A percentile compares a stretch with the other conserved stretches of the same genome.
Evolutionary conservation across 2,113 vertebrate species (phyloP).

Genomic region (Rhinopomastus cyanomelas): DNA sequence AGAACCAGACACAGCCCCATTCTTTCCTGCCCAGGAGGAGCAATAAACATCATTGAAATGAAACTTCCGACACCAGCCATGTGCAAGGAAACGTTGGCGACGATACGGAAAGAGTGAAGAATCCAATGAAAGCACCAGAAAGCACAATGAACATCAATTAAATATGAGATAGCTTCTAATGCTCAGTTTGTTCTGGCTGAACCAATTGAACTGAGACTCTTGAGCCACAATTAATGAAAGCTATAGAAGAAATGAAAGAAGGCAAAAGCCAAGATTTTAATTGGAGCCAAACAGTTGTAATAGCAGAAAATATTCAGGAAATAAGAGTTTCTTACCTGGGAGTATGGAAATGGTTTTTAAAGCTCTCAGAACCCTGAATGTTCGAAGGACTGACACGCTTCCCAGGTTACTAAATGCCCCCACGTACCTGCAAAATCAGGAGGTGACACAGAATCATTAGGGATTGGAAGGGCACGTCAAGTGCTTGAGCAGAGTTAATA

Average conservation of each 20-base stretch:
- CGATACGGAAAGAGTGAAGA: background rate
- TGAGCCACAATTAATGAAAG: constrained; percentile 73
- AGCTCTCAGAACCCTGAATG: constrained; percentile 91
- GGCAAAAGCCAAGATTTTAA: background rate
- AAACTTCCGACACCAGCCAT: background rate
- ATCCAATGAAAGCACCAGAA: background rate
- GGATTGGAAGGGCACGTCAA: no score
- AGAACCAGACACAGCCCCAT: rapidly evolving
- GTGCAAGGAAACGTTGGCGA: background rate
- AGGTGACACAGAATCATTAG: no score
- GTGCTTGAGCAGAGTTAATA: background rate
- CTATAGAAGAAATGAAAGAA: background rate
- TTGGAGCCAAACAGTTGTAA: background rate
- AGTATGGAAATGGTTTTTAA: constrained; percentile 94
- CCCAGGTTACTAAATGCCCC: constrained; percentile 79
- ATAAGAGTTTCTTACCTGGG: constrained; percentile 83
- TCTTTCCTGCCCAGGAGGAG: background rate
- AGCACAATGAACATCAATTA: background rate
- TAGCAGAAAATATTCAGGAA: background rate
- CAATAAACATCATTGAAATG: background rate
- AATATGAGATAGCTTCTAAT: constrained; percentile 68
- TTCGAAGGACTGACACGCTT: constrained; percentile 87
- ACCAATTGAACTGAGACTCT: constrained; percentile 70
- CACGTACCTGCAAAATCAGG: constrained; percentile 80
- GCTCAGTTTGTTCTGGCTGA: constrained; percentile 73